Percentiles rank a stretch among this genome's conserved stretches.
phyloP scores from a whole-genome alignment of 2,113 vertebrate genomes.

The Mastomys natalensis region DNA sequence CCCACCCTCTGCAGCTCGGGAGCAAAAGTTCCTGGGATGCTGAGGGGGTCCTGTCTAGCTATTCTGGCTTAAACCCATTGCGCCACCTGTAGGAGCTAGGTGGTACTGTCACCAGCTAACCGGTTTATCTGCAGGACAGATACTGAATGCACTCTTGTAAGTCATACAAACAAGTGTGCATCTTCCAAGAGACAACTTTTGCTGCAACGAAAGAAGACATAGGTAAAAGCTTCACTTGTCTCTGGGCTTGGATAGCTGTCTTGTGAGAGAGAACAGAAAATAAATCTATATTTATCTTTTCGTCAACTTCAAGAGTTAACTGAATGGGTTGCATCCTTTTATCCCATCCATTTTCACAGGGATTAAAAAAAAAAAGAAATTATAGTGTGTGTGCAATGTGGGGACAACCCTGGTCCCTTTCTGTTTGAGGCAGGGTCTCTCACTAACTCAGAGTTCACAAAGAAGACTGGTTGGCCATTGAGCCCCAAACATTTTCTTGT shows the following conservation, averaged over 20 bases:
- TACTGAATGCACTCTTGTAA: not conserved
- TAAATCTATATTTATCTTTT: not conserved
- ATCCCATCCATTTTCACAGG: not conserved
- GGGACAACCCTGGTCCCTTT: not conserved
- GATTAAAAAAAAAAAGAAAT: not conserved
- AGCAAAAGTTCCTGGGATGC: not conserved
- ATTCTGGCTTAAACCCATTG: slow-evolving; percentile 18
- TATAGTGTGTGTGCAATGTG: not conserved
- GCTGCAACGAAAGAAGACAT: not conserved
- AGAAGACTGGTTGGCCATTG: not conserved
- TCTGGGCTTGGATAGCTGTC: not conserved
- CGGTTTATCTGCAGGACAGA: not conserved
- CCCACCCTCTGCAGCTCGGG: not conserved
- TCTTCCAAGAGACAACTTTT: not conserved
- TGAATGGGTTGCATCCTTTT: not conserved
- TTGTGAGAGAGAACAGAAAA: not conserved
- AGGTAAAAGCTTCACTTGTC: not conserved
- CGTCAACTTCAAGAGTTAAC: not conserved
- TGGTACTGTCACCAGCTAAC: not conserved
- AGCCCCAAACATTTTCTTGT: not conserved
- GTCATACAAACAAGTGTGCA: not conserved
- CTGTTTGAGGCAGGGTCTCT: not conserved
- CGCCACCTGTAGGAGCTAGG: slow-evolving; percentile 71
- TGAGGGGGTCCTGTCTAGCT: not conserved
- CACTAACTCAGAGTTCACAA: no score